Conservation (phyloP, 1,140 invertebrate genomes). For the Euura lappo region DNA sequence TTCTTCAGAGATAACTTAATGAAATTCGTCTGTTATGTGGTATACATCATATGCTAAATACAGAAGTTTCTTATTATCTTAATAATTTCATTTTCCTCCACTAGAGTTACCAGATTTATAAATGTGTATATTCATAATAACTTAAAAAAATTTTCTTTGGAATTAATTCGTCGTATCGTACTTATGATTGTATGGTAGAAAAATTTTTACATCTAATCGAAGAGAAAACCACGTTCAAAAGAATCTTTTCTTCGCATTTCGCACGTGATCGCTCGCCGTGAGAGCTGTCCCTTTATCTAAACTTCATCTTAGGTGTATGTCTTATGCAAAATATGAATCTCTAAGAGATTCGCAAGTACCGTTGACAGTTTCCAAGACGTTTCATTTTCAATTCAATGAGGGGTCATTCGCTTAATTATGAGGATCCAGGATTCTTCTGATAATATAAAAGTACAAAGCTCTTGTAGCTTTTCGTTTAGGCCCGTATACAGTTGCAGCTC, state of each 20-base stretch:
- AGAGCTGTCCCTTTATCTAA: background rate
- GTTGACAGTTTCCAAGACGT: background rate
- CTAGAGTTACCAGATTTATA: background rate
- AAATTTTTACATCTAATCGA: too few species aligned
- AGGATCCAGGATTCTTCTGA: background rate
- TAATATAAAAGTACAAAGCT: slow-evolving; percentile 7
- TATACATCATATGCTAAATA: background rate
- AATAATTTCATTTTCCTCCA: too few species aligned
- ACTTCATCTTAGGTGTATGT: background rate
- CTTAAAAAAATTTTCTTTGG: too few species aligned
- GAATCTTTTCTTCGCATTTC: too few species aligned
- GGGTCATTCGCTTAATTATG: background rate
- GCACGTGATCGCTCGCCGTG: too few species aligned
- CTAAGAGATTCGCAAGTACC: background rate
- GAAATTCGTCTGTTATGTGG: too few species aligned
- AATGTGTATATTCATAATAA: background rate
- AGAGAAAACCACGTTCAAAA: too few species aligned
- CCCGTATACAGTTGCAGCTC: slow-evolving; percentile 1
- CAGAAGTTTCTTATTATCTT: background rate
- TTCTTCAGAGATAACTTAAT: too few species aligned
- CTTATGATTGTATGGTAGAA: too few species aligned
- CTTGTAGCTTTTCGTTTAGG: slow-evolving; percentile 5
- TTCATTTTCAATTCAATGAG: background rate
- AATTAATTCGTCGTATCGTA: too few species aligned
- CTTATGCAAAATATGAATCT: background rate